Percentiles rank a stretch among this genome's conserved stretches.
These are phyloP conservation scores for Procambarus clarkii DNA, from an alignment of 1,140 invertebrate genomes.

Conservation along the genomic window DNA sequence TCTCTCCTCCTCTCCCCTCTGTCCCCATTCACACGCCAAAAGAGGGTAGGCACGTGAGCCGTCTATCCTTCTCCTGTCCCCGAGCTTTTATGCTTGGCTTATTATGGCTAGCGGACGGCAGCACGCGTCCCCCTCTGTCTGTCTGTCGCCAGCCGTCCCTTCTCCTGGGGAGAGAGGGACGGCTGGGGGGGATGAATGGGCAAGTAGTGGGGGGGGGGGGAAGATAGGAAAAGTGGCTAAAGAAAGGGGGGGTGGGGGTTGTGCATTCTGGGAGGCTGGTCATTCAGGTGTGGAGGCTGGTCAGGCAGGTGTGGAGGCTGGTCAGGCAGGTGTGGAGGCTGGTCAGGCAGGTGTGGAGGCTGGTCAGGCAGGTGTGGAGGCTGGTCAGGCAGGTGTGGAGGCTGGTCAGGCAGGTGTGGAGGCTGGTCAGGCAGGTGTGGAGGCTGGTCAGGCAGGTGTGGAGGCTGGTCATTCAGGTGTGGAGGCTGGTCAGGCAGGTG, in stretches of 20 bases:
- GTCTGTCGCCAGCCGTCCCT: not conserved
- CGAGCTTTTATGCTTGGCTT: constrained; percentile 43
- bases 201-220: not conserved
- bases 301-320: too few species aligned
- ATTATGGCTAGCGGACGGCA: constrained; percentile 29
- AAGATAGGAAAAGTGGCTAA: not conserved
- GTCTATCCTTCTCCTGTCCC: constrained; percentile 44
- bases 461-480: too few species aligned
- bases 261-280: too few species aligned
- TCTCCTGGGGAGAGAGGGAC: not conserved
- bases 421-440: too few species aligned
- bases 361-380: too few species aligned
- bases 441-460: too few species aligned
- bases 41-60: constrained; percentile 27
- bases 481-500: too few species aligned
- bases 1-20: not conserved
- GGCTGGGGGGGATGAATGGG: not conserved
- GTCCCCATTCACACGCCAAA: constrained; percentile 33
- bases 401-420: too few species aligned
- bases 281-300: too few species aligned
- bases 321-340: too few species aligned
- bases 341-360: too few species aligned
- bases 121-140: constrained; percentile 6
- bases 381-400: too few species aligned
- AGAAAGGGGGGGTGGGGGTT: not conserved